Evolutionary conservation across 2,113 vertebrate species (phyloP).

Genomic region (Scortum barcoo): DNA sequence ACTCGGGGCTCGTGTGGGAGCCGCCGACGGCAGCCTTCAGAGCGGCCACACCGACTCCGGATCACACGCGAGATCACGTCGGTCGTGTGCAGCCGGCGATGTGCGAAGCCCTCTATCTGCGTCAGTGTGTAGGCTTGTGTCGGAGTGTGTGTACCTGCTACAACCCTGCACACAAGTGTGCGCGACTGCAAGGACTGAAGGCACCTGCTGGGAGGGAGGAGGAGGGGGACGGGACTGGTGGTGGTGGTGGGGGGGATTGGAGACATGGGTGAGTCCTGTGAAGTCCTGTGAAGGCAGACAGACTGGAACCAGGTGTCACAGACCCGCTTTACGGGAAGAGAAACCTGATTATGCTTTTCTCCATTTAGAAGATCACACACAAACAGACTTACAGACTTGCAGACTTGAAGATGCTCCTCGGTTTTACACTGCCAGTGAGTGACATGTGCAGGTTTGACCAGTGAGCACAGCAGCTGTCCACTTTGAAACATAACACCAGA

Average conservation of each 20-base stretch:
- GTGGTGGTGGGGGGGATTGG: no score
- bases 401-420: no score
- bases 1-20: conserved; percentile 19
- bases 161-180: conserved; percentile 57
- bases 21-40: conserved; percentile 7
- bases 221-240: no score
- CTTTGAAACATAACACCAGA: background rate
- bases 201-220: conserved; percentile 47
- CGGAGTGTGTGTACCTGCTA: conserved; percentile 55
- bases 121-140: conserved; percentile 66
- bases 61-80: conserved; percentile 59
- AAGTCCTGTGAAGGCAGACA: no score
- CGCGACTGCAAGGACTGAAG: conserved; percentile 55
- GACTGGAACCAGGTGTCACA: conserved; percentile 31
- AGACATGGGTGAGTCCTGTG: conserved; percentile 40
- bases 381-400: no score
- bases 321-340: background rate
- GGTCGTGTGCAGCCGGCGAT: conserved; percentile 39
- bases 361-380: no score
- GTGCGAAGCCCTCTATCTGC: conserved; percentile 62
- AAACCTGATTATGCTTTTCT: background rate
- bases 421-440: no score
- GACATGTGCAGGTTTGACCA: background rate
- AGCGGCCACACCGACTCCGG: conserved; percentile 41
- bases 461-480: background rate